Evolutionary conservation across 2,113 vertebrate genomes (phyloP), one percentile per base, ranked within the genome.

Genomic region (Gracilinanus agilis): DNA sequence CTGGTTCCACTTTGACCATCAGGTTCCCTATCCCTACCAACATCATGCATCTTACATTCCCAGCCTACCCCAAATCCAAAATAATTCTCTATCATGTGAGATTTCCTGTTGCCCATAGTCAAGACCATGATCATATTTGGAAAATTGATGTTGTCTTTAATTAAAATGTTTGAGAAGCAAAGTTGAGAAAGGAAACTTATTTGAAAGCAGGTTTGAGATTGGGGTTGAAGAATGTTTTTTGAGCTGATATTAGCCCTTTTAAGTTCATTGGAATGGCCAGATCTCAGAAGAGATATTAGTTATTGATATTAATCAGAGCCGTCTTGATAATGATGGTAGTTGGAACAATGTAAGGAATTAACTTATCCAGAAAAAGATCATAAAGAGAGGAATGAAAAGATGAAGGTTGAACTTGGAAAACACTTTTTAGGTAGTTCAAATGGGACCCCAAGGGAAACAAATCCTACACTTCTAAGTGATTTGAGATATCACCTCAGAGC

Each of bases 401-500:
- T 40, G n/a, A 83, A 16, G 7, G n/a, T 40, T 83, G 40, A 40
- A 83, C 19, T 40, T 83, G 40, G n/a, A 23, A 83, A 40, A 6
- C 21, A 40, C n/a, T 40, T n/a, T 67, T 75, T 40, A 83, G 67
- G 40, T 40, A n/a, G 19, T 9, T 83, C n/a, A 40, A 19, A 90
- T 53, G 44, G 24, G 9, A 89, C 27, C 27, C 67, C 12, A 53
- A 29, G 44, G 44, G 11, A 90, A 90, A 53, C 24, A 53, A 12
- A 90, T 49, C 24, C 9, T n/a, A 83, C 49, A 55, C 9, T 53
- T 67, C 24, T 13, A 0, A 21, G 8, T 58, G 0, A 88, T 97
- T 40, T 96, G 90, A 95, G 53, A 6, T 94, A 90, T 94, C 58
- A 94, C 94, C 88, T 93, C 96, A 90, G 54, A 40, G 90, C 91